Evolutionary conservation across 2,797 vertebrate genomes (phyloP).

Genomic region (Rallus crepitans): DNA sequence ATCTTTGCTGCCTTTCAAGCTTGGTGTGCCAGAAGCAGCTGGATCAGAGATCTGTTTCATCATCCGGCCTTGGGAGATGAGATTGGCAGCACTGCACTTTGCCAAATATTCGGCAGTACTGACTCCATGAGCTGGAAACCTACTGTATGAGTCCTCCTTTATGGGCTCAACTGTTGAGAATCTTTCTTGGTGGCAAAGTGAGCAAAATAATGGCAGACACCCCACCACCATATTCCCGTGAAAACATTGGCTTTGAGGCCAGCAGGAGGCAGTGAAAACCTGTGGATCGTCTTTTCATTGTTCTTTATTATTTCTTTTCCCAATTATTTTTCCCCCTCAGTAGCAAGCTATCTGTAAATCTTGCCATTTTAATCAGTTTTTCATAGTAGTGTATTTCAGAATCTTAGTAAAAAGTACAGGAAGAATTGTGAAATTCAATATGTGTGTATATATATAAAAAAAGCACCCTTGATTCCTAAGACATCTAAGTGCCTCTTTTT

Average conservation of each 20-base stretch:
- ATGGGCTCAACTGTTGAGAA: background rate
- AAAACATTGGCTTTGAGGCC: background rate
- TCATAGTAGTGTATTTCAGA: slow-evolving; percentile 45
- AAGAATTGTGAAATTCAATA: slow-evolving; percentile 49
- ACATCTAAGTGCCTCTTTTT: slow-evolving; percentile 1
- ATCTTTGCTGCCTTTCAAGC: background rate
- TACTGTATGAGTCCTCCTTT: accelerated
- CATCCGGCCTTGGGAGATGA: background rate
- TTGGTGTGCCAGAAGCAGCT: background rate
- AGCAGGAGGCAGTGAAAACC: slow-evolving; percentile 47
- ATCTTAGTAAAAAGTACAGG: slow-evolving; percentile 56
- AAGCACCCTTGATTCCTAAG: slow-evolving; percentile 39
- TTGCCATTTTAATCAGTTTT: slow-evolving; percentile 48
- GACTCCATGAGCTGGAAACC: background rate
- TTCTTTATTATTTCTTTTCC: background rate
- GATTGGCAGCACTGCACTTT: background rate
- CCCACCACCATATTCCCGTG: background rate
- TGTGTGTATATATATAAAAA: background rate
- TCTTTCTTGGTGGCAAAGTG: background rate
- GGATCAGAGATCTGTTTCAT: slow-evolving; percentile 28
- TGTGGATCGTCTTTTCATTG: slow-evolving; percentile 9
- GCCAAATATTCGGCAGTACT: background rate
- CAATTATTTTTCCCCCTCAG: background rate
- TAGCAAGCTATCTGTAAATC: slow-evolving; percentile 16
- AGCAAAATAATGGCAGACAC: background rate